Conservation (phyloP, 2,113 vertebrate species). For the Deroptyus accipitrinus region DNA sequence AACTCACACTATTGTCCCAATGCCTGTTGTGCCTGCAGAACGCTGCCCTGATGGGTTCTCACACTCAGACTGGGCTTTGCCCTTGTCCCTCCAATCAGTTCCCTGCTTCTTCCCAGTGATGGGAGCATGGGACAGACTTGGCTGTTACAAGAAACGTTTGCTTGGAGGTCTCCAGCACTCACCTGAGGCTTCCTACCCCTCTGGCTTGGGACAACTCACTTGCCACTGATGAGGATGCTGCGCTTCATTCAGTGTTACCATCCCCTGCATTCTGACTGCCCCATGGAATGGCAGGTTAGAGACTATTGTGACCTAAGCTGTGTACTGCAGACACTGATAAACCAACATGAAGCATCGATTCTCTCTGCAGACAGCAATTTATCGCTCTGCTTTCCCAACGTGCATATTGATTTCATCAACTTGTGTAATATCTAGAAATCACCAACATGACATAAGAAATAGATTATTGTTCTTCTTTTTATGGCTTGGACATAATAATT, state of each 20-base stretch:
- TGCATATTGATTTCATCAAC: background rate
- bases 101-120: background rate
- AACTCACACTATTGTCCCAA: background rate
- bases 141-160: accelerated
- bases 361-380: background rate
- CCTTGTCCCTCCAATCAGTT: background rate
- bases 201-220: background rate
- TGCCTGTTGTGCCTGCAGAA: background rate
- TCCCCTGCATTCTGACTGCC: accelerated
- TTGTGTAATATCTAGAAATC: background rate
- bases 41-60: background rate
- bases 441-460: background rate
- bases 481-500: slow-evolving; percentile 15
- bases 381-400: background rate
- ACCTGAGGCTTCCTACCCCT: background rate
- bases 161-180: background rate
- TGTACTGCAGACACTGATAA: background rate
- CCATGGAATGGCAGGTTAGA: accelerated
- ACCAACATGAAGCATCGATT: background rate
- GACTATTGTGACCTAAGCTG: accelerated
- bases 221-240: background rate
- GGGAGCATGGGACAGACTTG: background rate
- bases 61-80: background rate
- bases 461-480: slow-evolving; percentile 20
- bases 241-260: background rate